Conservation (phyloP, 2,113 vertebrate species). For the Ginglymostoma cirratum region DNA sequence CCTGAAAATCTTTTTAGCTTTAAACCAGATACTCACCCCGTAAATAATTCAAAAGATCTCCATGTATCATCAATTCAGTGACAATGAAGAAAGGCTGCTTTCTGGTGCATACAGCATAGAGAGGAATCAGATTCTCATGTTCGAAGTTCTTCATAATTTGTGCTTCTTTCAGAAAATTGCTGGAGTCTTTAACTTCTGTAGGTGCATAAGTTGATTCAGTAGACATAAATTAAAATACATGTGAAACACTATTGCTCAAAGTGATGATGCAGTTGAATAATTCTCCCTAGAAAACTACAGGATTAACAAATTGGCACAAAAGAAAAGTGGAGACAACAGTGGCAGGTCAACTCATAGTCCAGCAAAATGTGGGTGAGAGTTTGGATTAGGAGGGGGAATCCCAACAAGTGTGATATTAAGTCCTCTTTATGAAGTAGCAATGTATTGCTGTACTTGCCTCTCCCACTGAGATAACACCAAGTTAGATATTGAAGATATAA, state of each 20-base stretch:
- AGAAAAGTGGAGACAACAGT: background rate
- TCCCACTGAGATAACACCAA: background rate
- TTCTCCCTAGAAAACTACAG: background rate
- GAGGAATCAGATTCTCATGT: background rate
- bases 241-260: background rate
- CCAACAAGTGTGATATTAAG: background rate
- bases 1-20: background rate
- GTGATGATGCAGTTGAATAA: background rate
- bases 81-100: constrained; percentile 26
- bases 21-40: background rate
- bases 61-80: constrained; percentile 33
- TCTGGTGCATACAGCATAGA: constrained; percentile 22
- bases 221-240: background rate
- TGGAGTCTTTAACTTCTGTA: background rate
- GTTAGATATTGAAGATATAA: too few relatives aligned
- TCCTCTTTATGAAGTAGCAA: background rate
- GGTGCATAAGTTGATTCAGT: background rate
- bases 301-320: background rate
- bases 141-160: constrained; percentile 28
- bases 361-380: too few relatives aligned
- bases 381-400: background rate
- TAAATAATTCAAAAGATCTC: constrained; percentile 33
- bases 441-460: background rate
- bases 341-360: background rate
- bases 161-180: constrained; percentile 23